Base-by-base conservation (phyloP, 1,140 invertebrate species). In the Lucilia sericata region DNA sequence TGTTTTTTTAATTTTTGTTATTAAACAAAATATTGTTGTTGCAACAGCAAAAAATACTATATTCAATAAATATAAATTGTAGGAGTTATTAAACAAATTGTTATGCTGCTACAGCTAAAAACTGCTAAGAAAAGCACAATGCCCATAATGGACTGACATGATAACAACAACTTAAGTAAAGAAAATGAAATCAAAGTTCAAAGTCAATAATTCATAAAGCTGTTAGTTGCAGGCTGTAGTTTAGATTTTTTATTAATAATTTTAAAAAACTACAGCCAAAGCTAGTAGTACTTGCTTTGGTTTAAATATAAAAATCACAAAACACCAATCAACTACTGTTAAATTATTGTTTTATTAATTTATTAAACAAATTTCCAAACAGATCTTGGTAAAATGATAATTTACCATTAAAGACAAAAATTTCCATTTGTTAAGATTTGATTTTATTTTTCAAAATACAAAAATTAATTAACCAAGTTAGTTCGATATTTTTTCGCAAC, bases 1-100 rank as follows among this genome's bases (percentile, higher is more conserved):
- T 25, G 25, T 70, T 70, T 21, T 5, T 70, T 21, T 21, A 21
- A 12, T 70, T 21, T 70, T 70, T 70, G 65, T 70, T 70, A 21
- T 70, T 25, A 60, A 60, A n/a, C 55, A 60, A 60, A 60, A 60
- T 60, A 60, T 60, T 14, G 14, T 17, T 1, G 42, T 42, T 7
- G 42, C 10, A 0, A 5, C 42, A 42, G 42, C 42, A 42, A 42
- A 42, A 60, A 60, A 30, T 30, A 30, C 25, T 30, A 1, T 65
- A 17, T 65, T 14, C 55, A 65, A n/a, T n/a, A 70, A 70, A 70
- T 21, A 70, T 60, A 60, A 60, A 60, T 49, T 80, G 76, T 80
- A 80, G 76, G 76, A 80, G 76, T 80, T 80, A 80, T 80, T 80
- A 80, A 80, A 80, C 76, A 80, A 80, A 80, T 80, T 80, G 76